These are phyloP conservation scores for Poliocrania exsul DNA, from an alignment of 2,797 vertebrate genomes.

Conservation along the genomic window DNA sequence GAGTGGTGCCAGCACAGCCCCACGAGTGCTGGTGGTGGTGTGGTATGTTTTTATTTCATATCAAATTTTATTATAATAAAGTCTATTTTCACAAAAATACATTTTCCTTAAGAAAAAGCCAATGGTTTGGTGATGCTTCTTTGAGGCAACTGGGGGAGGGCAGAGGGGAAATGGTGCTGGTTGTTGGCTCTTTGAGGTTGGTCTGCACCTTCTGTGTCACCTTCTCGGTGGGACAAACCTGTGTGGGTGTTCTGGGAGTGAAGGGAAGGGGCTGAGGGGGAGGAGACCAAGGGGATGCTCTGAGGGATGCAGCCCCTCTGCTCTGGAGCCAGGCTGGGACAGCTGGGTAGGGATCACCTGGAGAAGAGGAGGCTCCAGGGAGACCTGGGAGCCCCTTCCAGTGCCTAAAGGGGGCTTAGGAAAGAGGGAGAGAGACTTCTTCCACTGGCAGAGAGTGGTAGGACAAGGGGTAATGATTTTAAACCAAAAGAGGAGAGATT, in stretches of 20 bases:
- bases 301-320: background rate
- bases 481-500: background rate
- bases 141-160: rapidly evolving
- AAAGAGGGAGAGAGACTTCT: background rate
- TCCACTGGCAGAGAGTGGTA: background rate
- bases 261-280: background rate
- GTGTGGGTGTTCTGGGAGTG: background rate
- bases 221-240: background rate
- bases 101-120: conserved; percentile 28
- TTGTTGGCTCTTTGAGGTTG: background rate
- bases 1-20: conserved; percentile 27
- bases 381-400: background rate
- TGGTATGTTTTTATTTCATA: conserved; percentile 79
- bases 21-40: conserved; percentile 45
- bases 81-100: conserved; percentile 82
- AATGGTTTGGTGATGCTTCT: background rate
- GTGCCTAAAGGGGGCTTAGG: background rate
- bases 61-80: conserved; percentile 86
- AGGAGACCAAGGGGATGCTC: background rate
- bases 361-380: background rate
- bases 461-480: background rate
- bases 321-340: background rate
- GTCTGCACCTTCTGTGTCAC: background rate
- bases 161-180: background rate
- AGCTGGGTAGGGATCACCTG: background rate